Percentiles rank a stretch among this genome's conserved stretches.
phyloP scores from a whole-genome alignment of 2,113 vertebrate genomes.

The Dicaeum eximium region DNA sequence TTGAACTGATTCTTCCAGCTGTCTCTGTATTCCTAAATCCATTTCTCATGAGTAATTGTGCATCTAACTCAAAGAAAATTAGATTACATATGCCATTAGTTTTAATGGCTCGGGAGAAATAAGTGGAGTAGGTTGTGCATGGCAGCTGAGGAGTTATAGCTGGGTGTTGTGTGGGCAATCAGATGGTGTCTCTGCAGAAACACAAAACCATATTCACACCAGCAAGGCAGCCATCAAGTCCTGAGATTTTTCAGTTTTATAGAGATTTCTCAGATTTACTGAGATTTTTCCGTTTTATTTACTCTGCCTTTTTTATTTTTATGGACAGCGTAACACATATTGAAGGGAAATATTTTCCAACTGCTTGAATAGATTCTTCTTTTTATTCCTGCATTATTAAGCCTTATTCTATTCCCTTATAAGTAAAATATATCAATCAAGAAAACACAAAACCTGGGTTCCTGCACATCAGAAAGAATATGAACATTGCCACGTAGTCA shows the following conservation, averaged over 20 bases:
- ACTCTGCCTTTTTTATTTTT: neutral
- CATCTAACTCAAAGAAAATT: conserved; percentile 14
- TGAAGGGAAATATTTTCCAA: neutral
- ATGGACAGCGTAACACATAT: neutral
- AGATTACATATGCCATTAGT: neutral
- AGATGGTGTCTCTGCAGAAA: neutral
- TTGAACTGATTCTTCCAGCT: neutral
- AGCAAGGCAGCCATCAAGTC: neutral
- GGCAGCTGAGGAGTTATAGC: neutral
- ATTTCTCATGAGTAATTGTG: neutral
- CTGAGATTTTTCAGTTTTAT: neutral
- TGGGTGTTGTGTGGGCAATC: neutral
- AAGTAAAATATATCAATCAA: neutral
- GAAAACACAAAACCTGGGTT: neutral
- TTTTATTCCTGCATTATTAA: neutral
- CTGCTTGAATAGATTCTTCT: neutral
- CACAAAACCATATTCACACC: neutral
- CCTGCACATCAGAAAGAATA: neutral
- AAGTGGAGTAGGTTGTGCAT: neutral
- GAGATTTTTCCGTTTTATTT: neutral
- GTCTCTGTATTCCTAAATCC: neutral
- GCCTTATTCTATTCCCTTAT: neutral
- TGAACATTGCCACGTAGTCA: neutral
- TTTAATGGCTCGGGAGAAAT: neutral
- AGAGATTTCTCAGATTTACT: too few species aligned